Percentiles rank a stretch among this genome's conserved stretches.
phyloP scores from a whole-genome alignment of 2,113 vertebrate species.

The Erythrocercus mccallii region DNA sequence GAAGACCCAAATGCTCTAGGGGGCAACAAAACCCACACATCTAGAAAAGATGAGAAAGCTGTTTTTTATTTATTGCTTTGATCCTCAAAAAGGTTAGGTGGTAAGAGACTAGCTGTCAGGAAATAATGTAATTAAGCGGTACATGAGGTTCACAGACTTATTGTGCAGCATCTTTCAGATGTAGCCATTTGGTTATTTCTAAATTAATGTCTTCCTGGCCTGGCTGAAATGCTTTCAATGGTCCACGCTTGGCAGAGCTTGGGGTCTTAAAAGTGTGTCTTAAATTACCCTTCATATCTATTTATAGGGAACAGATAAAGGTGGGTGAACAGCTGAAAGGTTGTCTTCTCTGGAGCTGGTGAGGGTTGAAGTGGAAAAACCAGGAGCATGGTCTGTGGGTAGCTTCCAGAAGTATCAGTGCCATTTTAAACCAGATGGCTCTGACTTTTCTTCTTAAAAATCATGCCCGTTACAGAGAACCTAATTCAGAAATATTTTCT shows the following conservation, averaged over 20 bases:
- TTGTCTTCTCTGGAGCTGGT: not conserved
- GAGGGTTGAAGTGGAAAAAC: not conserved
- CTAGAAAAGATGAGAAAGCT: not conserved
- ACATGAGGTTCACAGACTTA: not conserved
- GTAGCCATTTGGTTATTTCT: not conserved
- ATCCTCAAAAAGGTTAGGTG: not conserved
- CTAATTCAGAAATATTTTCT: not conserved
- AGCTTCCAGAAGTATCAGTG: not conserved
- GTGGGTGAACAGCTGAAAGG: not conserved
- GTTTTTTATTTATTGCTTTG: not conserved
- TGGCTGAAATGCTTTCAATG: not conserved
- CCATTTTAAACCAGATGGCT: not conserved
- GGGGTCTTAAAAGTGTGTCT: not conserved
- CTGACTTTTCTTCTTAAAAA: not conserved
- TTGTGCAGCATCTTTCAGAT: not conserved
- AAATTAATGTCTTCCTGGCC: not conserved
- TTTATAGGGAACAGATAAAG: not conserved
- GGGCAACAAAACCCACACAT: not conserved
- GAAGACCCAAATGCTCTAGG: not conserved
- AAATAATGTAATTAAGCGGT: slow-evolving; percentile 10
- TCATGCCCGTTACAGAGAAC: not conserved
- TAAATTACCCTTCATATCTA: not conserved
- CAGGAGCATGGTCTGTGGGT: not conserved
- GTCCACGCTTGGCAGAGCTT: not conserved
- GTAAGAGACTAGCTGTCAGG: not conserved